Percentiles rank a stretch among this genome's conserved stretches.
These are phyloP conservation scores for Chelonus insularis DNA, from an alignment of 1,140 invertebrate genomes.

Conservation along the genomic window DNA sequence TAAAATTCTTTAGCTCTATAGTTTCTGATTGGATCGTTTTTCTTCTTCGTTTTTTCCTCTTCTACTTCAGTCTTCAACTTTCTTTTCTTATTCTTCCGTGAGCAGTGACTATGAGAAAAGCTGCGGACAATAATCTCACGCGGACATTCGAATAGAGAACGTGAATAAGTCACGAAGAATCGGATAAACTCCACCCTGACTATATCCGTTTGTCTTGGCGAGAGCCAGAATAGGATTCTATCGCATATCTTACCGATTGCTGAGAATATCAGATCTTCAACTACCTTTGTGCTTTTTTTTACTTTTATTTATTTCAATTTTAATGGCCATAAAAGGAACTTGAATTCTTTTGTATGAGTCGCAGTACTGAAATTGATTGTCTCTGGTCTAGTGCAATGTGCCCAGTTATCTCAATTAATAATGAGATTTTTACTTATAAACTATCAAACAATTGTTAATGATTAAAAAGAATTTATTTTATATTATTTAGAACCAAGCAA, in stretches of 20 bases:
- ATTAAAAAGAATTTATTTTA: too few relatives aligned
- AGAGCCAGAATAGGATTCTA: constrained; percentile 15
- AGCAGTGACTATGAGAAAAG: neutral
- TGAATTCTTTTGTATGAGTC: too few relatives aligned
- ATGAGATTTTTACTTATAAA: too few relatives aligned
- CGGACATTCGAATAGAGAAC: constrained; percentile 13
- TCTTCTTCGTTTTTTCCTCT: neutral
- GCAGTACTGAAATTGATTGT: too few relatives aligned
- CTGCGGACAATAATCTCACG: constrained; percentile 13
- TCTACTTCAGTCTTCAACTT: neutral
- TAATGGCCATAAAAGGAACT: neutral
- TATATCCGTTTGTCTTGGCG: constrained; percentile 16
- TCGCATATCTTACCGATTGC: constrained; percentile 12
- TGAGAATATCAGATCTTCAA: constrained; percentile 16
- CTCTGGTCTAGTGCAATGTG: too few relatives aligned
- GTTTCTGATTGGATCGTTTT: constrained; percentile 1
- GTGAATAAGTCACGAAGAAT: constrained; percentile 23
- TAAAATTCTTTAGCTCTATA: neutral
- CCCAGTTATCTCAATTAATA: too few relatives aligned
- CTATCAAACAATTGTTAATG: too few relatives aligned
- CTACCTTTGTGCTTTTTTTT: neutral
- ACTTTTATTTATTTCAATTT: neutral
- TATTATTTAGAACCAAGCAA: too few relatives aligned
- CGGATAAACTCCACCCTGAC: constrained; percentile 21
- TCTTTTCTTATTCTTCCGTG: neutral